Base-by-base conservation (phyloP, 2,797 vertebrate genomes). In the Sebastes iracundus region DNA sequence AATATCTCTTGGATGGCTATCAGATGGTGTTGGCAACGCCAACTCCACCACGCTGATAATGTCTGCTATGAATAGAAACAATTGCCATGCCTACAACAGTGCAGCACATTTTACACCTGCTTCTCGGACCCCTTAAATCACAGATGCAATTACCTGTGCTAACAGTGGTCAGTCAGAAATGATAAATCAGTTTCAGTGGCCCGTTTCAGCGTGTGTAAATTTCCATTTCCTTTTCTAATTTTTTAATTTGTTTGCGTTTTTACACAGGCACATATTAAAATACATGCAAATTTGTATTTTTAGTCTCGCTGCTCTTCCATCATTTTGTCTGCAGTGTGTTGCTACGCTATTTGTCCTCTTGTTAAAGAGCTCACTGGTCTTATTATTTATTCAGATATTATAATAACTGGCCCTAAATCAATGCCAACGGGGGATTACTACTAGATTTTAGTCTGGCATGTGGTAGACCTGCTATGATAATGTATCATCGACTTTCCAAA, bases 1-100 rank as follows among this genome's bases (percentile, higher is more conserved):
- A 72, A 75, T 76, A 64, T 25, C 27, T 77, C 32, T 72, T 85
- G 71, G 68, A 87, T 67, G 76, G 58, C 71, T 72, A 75, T 83
- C 75, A 86, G 66, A 76, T 58, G 20, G 69, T 67, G 61, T 72
- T 90, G 79, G 68, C 63, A 85, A 63, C 33, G 32, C 27, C 11
- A 22, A 32, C 23, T 76, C 55, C 16, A 33, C 35, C 69, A 63
- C 13, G 10, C 68, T 81, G 84, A 90, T 77, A 72, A 77, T 80
- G 62, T 84, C 77, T 72, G 72, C 83, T 84, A 85, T 87, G 70
- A 90, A 90, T 87, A 87, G 81, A 85, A 80, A 78, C 75, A 62
- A 81, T 79, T 71, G 58, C 46, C 46, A 80, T 76, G 56, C 58
- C 67, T 63, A 66, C 66, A 80, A 80, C 76, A 49, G 78, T 56